Conservation (phyloP, 2,797 vertebrate species). For the Falco peregrinus region DNA sequence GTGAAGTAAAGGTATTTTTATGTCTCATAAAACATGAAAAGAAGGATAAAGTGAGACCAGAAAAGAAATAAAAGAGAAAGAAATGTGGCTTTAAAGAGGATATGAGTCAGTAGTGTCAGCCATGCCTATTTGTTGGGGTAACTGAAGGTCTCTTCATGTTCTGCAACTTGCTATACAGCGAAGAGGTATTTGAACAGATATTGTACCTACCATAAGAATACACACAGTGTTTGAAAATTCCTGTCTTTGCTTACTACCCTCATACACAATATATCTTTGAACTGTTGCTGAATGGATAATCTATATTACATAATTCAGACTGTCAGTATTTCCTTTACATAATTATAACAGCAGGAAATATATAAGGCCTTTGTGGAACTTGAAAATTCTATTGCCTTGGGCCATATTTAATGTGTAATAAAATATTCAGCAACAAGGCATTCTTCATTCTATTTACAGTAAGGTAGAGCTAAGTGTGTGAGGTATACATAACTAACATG, state of each 20-base stretch:
- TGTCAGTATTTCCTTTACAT: constrained; percentile 71
- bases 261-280: neutral
- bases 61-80: constrained; percentile 19
- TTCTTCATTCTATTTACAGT: constrained; percentile 73
- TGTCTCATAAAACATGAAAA: constrained; percentile 27
- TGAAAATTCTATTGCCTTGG: constrained; percentile 64
- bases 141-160: neutral
- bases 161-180: neutral
- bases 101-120: neutral
- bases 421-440: constrained; percentile 76
- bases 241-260: neutral
- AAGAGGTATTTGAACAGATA: neutral
- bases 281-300: constrained; percentile 66
- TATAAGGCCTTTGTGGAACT: constrained; percentile 67
- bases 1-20: neutral
- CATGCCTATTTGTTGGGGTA: neutral
- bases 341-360: constrained; percentile 57
- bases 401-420: constrained; percentile 72
- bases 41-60: neutral
- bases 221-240: neutral
- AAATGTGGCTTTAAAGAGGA: neutral
- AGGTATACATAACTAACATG: constrained; percentile 42
- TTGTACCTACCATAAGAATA: neutral
- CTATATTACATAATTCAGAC: constrained; percentile 73
- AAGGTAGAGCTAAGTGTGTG: constrained; percentile 61